Evolutionary conservation across 2,888 invertebrate genomes (phyloP), one percentile per base, ranked within the genome.

Genomic region (Ecdyonurus torrentis): DNA sequence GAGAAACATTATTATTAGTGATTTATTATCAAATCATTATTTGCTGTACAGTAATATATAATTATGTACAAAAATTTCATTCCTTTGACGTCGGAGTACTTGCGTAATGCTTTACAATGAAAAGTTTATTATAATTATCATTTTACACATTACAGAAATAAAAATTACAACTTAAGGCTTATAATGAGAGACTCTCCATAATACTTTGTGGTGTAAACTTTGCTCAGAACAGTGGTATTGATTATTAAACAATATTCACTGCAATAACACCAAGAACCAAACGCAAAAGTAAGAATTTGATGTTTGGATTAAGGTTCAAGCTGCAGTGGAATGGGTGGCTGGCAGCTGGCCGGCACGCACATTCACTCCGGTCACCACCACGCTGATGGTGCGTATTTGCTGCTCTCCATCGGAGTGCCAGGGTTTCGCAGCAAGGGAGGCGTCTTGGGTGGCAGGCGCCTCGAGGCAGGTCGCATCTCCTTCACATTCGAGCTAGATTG

Each of bases 401-500:
- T 79, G 23, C 69, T 80, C 58, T 73, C 74, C 7, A 67, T 79
- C 5, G 70, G 72, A 20, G 72, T 80, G 1, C 72, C 72, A 37
- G 79, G 80, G 18, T 79, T 79, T 68, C 69, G 74, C 22, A 73
- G 73, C 15, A 68, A 71, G 23, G 71, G 72, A 19, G 72, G 73
- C 2, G 68, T 72, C 22, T 69, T 73, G 55, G 74, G 71, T 66
- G 76, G 73, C 1, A 69, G 72, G 2, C 69, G 72, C 2, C 69
- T 72, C 23, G 73, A 74, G 61, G 73, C 80, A 10, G 78, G 77
- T 1, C 70, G 74, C 10, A 68, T 81, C 52, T 74, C 73, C 1
- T 78, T 82, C 67, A 74, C 74, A 20, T 80, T 82, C 70, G 78
- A 81, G 66, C 72, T 78, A n/a, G 67, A 71, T 19, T 82, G 82